phyloP scores from a whole-genome alignment of 2,113 vertebrate genomes.

The Heterotilapia buettikoferi region DNA sequence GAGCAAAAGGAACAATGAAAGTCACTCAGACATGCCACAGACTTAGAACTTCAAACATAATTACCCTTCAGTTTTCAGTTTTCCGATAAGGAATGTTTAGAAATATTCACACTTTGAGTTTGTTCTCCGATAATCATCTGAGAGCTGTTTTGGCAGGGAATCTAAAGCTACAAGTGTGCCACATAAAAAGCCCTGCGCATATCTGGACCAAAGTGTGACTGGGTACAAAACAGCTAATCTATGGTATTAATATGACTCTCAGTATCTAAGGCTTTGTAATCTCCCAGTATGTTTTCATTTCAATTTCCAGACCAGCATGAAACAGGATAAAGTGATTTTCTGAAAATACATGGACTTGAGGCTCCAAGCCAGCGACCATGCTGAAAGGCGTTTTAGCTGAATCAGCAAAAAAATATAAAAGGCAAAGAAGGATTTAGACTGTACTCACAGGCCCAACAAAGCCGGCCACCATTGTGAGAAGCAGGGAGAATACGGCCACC shows the following conservation, averaged over 20 bases:
- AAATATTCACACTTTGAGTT: background rate
- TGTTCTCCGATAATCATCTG: background rate
- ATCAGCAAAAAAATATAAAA: conserved; percentile 4
- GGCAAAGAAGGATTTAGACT: conserved; percentile 6
- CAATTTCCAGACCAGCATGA: conserved; percentile 37
- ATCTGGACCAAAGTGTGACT: conserved; percentile 5
- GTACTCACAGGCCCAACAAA: conserved; percentile 77
- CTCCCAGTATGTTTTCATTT: conserved; percentile 37
- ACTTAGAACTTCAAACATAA: background rate
- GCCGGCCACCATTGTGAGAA: conserved; percentile 73
- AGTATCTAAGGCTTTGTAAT: conserved; percentile 18
- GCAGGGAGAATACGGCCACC: conserved; percentile 71
- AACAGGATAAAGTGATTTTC: conserved; percentile 45
- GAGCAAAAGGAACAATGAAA: conserved; percentile 2
- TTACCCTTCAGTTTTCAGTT: background rate
- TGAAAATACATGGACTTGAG: conserved; percentile 23
- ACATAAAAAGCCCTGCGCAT: background rate
- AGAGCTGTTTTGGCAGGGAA: background rate
- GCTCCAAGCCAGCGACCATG: background rate
- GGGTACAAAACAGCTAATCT: conserved; percentile 33
- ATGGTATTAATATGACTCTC: conserved; percentile 20
- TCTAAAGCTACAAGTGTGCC: background rate
- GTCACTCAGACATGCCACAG: background rate
- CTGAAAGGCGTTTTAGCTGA: conserved; percentile 7
- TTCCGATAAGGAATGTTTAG: background rate